Conservation (phyloP, 37 sponge, comb jelly and placozoan species). For the Geodia barretti region DNA sequence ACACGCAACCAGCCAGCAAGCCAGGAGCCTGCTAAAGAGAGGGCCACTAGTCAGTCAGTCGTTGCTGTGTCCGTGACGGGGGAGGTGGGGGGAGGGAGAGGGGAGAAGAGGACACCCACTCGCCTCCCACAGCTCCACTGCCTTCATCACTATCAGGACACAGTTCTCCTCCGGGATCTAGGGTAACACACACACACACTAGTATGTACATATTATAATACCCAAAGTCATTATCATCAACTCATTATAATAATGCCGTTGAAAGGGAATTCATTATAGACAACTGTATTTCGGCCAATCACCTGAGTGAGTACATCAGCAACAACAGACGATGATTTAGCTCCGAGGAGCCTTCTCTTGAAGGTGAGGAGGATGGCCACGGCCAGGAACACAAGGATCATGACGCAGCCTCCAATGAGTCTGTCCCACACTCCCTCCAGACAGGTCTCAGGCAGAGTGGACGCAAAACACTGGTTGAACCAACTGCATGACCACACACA, state of each 20-base stretch:
- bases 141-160: conserved; percentile 26
- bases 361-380: conserved; percentile 31
- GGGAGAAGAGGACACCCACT: conserved; percentile 43
- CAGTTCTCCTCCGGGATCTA: conserved; percentile 43
- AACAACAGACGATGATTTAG: neutral
- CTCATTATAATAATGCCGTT: too few species aligned
- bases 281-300: too few species aligned
- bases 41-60: too few species aligned
- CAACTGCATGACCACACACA: conserved; percentile 39
- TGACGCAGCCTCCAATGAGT: conserved; percentile 48
- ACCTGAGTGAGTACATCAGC: neutral
- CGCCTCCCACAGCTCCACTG: conserved; percentile 57
- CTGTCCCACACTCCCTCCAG: conserved; percentile 70
- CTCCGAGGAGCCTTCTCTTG: conserved; percentile 29
- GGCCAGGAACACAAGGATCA: conserved; percentile 45
- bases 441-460: conserved; percentile 27
- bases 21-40: too few species aligned
- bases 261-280: too few species aligned
- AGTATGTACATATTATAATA: too few species aligned
- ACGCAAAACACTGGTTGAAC: conserved; percentile 51
- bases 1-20: too few species aligned
- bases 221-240: too few species aligned
- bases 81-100: neutral
- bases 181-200: too few species aligned
- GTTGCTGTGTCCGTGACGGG: neutral